A percentile compares a stretch with the other conserved stretches of the same genome.
These are phyloP conservation scores for Parambassis ranga DNA, from an alignment of 2,797 vertebrate species.

Conservation along the genomic window DNA sequence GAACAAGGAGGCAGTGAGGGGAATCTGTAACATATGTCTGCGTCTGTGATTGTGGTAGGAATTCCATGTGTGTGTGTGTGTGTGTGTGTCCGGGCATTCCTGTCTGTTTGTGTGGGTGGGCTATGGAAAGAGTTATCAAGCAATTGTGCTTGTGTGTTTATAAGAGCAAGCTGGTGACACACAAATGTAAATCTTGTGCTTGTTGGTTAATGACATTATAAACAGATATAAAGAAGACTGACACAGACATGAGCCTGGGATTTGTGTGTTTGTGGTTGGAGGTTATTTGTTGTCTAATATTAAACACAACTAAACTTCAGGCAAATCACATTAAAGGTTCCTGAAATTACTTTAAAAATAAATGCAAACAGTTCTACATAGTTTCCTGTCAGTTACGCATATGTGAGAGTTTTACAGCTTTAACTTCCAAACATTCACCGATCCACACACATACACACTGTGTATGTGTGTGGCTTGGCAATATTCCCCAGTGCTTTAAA, in stretches of 20 bases:
- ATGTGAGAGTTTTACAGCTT: constrained; percentile 43
- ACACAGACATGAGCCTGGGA: neutral
- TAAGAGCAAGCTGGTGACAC: neutral
- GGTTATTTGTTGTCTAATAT: constrained; percentile 18
- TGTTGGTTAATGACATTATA: constrained; percentile 14
- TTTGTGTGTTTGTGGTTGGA: constrained; percentile 21
- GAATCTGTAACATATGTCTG: constrained; percentile 45
- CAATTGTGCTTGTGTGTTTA: constrained; percentile 14
- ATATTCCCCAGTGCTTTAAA: constrained; percentile 27
- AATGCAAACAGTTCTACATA: constrained; percentile 41
- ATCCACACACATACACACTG: constrained; percentile 31
- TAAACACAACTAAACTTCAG: constrained; percentile 49
- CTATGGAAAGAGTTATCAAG: constrained; percentile 4
- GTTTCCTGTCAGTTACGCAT: constrained; percentile 20
- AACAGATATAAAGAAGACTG: constrained; percentile 14
- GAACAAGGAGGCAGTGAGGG: constrained; percentile 8
- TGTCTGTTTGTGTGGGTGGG: constrained; percentile 33
- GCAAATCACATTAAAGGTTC: constrained; percentile 37
- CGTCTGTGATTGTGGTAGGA: constrained; percentile 35
- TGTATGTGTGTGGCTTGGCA: constrained; percentile 55
- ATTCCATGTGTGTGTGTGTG: neutral
- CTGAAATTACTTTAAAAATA: constrained; percentile 57
- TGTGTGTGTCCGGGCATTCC: constrained; percentile 13
- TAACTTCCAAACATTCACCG: constrained; percentile 21
- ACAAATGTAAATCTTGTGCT: constrained; percentile 24